phyloP scores from a whole-genome alignment of 1,140 invertebrate genomes.

The Dreissena rostriformis region DNA sequence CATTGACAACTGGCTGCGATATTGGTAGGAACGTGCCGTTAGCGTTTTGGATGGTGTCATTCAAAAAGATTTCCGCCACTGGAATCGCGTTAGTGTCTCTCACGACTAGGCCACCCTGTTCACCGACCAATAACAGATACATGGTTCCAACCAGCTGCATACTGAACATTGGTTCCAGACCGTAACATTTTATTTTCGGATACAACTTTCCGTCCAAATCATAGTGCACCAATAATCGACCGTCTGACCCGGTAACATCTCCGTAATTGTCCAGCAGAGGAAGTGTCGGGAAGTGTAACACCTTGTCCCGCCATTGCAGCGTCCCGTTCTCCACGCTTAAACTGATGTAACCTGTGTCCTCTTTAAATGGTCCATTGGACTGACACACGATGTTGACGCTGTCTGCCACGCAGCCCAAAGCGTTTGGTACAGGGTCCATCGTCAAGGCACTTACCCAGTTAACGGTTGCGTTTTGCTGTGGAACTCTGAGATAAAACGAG shows the following conservation, averaged over 20 bases:
- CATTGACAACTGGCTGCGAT: conserved; percentile 40
- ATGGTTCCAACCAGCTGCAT: conserved; percentile 28
- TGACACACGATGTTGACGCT: conserved; percentile 59
- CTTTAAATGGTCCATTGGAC: conserved; percentile 36
- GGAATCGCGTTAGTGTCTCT: conserved; percentile 38
- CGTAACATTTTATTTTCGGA: conserved; percentile 16
- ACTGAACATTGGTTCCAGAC: conserved; percentile 27
- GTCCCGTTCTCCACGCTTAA: conserved; percentile 25
- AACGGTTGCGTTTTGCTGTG: conserved; percentile 9
- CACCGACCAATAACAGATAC: conserved; percentile 26
- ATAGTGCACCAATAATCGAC: conserved; percentile 25
- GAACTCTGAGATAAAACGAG: conserved; percentile 54
- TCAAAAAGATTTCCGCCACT: conserved; percentile 17
- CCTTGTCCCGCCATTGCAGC: conserved; percentile 14
- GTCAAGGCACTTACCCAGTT: conserved; percentile 28
- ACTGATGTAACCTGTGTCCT: conserved; percentile 36
- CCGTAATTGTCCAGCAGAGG: conserved; percentile 43
- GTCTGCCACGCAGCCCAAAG: conserved; percentile 62
- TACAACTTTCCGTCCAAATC: conserved; percentile 30
- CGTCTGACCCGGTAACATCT: conserved; percentile 47
- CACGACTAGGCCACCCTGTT: conserved; percentile 19
- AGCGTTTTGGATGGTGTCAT: conserved; percentile 5
- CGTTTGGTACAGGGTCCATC: conserved; percentile 24
- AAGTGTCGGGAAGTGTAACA: conserved; percentile 28
- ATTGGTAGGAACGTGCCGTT: conserved; percentile 49